These are phyloP conservation scores for Anoplopoma fimbria DNA, from an alignment of 2,113 vertebrate species.

Conservation along the genomic window DNA sequence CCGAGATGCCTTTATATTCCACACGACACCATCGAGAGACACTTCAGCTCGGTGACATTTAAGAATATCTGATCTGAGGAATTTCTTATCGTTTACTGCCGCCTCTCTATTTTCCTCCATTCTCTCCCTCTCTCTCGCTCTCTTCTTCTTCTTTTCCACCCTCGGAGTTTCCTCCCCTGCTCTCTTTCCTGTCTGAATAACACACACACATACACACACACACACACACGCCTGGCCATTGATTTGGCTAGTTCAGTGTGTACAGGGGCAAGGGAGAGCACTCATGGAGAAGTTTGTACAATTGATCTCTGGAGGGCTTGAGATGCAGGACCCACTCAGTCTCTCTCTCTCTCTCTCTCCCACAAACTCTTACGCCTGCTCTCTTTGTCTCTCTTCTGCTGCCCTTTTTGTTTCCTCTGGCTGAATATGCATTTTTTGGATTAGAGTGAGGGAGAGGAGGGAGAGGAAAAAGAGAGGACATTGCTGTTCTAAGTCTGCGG, in stretches of 20 bases:
- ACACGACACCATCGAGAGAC: conserved; percentile 49
- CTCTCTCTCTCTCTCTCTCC: conserved; percentile 47
- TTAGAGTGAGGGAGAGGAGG: conserved; percentile 54
- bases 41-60: conserved; percentile 80
- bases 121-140: conserved; percentile 26
- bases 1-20: conserved; percentile 61
- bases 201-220: conserved; percentile 27
- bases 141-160: conserved; percentile 19
- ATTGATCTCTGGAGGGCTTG: conserved; percentile 81
- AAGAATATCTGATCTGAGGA: conserved; percentile 81
- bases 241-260: conserved; percentile 74
- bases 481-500: conserved; percentile 41
- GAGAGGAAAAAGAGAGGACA: conserved; percentile 34
- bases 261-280: conserved; percentile 69
- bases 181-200: conserved; percentile 48
- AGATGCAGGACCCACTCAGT: conserved; percentile 62
- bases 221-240: conserved; percentile 61
- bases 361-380: conserved; percentile 20
- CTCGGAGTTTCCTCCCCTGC: conserved; percentile 41
- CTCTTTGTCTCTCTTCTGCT: conserved; percentile 7
- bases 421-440: conserved; percentile 76
- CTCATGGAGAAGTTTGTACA: conserved; percentile 83
- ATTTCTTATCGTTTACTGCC: conserved; percentile 71
- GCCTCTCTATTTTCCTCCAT: conserved; percentile 46
- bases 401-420: conserved; percentile 43